Conservation (phyloP, 1,140 invertebrate species). For the Procambarus virginalis region DNA sequence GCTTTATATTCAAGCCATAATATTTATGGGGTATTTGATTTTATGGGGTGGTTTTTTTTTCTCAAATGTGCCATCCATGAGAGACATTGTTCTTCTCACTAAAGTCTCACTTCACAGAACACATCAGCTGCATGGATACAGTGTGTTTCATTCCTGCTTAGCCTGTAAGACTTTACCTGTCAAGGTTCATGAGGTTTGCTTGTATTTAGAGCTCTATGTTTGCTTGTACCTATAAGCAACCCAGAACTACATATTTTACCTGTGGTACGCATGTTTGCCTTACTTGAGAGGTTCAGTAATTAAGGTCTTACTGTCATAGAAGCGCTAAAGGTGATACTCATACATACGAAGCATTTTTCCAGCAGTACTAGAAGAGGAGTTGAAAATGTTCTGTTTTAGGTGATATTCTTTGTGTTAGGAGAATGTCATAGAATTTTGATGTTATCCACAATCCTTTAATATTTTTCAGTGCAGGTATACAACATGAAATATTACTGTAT, state of each 20-base stretch:
- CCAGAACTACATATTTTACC: neutral
- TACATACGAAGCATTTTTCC: conserved; percentile 5
- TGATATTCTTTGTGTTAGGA: conserved; percentile 24
- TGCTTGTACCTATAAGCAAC: conserved; percentile 31
- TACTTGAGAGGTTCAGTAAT: conserved; percentile 32
- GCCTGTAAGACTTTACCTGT: conserved; percentile 7
- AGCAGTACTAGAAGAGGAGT: conserved; percentile 10
- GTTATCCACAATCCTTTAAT: conserved; percentile 24
- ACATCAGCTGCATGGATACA: neutral
- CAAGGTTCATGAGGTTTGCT: conserved; percentile 6
- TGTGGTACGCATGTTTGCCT: conserved; percentile 30
- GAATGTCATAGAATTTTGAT: conserved; percentile 46
- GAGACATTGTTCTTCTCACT: neutral
- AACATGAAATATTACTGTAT: conserved; percentile 34
- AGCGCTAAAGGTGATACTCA: neutral
- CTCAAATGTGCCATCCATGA: neutral
- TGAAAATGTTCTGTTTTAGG: conserved; percentile 32
- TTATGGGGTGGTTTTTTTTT: neutral
- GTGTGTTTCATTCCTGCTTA: conserved; percentile 5
- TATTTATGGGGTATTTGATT: neutral
- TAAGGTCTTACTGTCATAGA: conserved; percentile 12
- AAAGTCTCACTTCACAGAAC: neutral
- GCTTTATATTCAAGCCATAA: neutral
- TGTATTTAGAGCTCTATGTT: neutral
- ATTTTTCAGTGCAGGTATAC: conserved; percentile 46